A percentile compares a stretch with the other conserved stretches of the same genome.
Conservation (phyloP, 1,140 invertebrate genomes). For the Anagrus nilaparvatae region DNA sequence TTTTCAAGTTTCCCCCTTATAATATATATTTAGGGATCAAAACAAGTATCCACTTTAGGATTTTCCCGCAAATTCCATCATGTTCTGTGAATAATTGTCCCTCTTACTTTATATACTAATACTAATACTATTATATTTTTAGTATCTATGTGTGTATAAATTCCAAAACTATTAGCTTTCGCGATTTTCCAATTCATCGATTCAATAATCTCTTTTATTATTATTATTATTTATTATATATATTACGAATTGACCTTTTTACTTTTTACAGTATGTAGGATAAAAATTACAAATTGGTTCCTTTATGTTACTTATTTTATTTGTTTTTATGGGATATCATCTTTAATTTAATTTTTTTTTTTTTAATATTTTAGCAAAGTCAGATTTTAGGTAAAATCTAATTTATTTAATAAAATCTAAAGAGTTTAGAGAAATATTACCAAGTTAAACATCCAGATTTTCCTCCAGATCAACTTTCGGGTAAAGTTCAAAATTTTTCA, state of each 20-base stretch:
- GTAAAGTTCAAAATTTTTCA: too few species aligned
- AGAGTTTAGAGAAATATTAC: too few species aligned
- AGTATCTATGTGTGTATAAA: not conserved
- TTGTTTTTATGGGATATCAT: not conserved
- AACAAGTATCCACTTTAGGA: slow-evolving; percentile 12
- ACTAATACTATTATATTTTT: too few species aligned
- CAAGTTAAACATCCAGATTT: too few species aligned
- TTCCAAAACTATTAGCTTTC: slow-evolving; percentile 11
- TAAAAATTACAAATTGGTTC: too few species aligned
- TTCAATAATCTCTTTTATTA: slow-evolving; percentile 10
- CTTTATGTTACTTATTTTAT: too few species aligned
- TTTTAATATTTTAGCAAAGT: slow-evolving; percentile 2
- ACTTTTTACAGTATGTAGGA: too few species aligned
- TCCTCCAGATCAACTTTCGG: too few species aligned
- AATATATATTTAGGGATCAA: slow-evolving; percentile 3
- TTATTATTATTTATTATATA: too few species aligned
- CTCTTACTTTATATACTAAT: not conserved
- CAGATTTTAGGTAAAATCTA: not conserved
- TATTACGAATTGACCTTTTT: too few species aligned
- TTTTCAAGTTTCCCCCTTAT: slow-evolving; percentile 20
- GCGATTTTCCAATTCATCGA: slow-evolving; percentile 13
- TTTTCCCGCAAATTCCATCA: slow-evolving; percentile 16
- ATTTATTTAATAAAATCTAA: too few species aligned
- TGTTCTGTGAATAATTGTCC: slow-evolving; percentile 17
- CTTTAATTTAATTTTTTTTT: not conserved